A percentile compares a stretch with the other conserved stretches of the same genome.
These are phyloP conservation scores for Tenebrio molitor DNA, from an alignment of 1,140 invertebrate species.

Conservation along the genomic window DNA sequence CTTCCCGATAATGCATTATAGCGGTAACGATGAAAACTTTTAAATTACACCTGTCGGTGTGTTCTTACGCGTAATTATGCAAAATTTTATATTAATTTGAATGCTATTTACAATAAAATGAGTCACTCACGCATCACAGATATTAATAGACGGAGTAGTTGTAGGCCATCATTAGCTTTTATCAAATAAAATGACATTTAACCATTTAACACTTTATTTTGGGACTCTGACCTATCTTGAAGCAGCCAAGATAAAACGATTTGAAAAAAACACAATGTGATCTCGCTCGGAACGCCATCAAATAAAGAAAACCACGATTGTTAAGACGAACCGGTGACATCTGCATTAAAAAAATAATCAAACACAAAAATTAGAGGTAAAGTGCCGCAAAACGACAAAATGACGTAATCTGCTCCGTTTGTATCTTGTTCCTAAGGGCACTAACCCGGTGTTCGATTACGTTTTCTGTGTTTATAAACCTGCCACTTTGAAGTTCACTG, in stretches of 20 bases:
- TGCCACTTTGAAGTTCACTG: slow-evolving; percentile 20
- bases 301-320: neutral
- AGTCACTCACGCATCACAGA: slow-evolving; percentile 47
- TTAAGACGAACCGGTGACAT: neutral
- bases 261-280: too few species aligned
- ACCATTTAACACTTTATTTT: slow-evolving; percentile 31
- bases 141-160: slow-evolving; percentile 46
- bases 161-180: slow-evolving; percentile 29
- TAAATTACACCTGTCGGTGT: neutral
- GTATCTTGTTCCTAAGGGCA: slow-evolving; percentile 13
- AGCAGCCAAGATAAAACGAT: slow-evolving; percentile 9
- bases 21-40: neutral
- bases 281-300: too few species aligned
- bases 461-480: slow-evolving; percentile 20
- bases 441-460: slow-evolving; percentile 12
- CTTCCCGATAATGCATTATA: neutral
- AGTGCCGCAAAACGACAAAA: too few species aligned
- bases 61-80: neutral
- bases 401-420: neutral
- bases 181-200: slow-evolving; percentile 28
- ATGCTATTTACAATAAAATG: slow-evolving; percentile 45
- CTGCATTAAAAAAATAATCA: neutral
- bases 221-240: neutral
- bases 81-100: slow-evolving; percentile 40
- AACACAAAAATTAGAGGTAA: neutral